Evolutionary conservation across 1,140 invertebrate genomes (phyloP), one percentile per base, ranked within the genome.

Genomic region (Pogonomyrmex californicus): DNA sequence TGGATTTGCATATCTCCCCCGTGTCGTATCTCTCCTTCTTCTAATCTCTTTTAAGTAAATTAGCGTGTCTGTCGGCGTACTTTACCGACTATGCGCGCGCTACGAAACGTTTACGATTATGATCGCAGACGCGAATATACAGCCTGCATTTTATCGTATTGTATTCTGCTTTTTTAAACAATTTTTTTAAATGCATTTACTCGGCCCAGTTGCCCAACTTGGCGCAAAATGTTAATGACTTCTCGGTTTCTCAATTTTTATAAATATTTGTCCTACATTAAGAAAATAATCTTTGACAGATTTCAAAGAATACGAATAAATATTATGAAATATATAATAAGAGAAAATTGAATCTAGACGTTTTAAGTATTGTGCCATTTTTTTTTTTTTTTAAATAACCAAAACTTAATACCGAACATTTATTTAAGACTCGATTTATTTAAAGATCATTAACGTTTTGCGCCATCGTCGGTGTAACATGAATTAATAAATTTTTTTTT

Each of bases 31-130:
- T 86, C 75, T 77, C 70, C 70, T 82, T 58, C 68, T 56, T 86
- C 85, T 86, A 89, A 90, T 90, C 77, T 51, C 62, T 68, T 86
- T 63, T 71, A 63, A 65, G 51, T 38, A 77, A 90, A 86, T 86
- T 86, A 49, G 33, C 41, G 66, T 85, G 41, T 79, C 56, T 33
- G 86, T 79, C 75, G 85, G 62, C 65, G 73, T 89, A 44, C 23
- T 58, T 36, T 44, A 49, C 44, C 33, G 23, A 85, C 23, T 58
- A 58, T 56, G 65, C 38, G 23, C 5, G 12, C 1, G 36, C 47
- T 58, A 3, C 38, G 23, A 65, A 54, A 9, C 33, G 17, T 51
- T 47, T 23, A 63, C 54, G 58, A 85, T 88, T 70, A 85, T 82
- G 82, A 89, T 83, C 71, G 60, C 65, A 86, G 63, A 90, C 71